Evolutionary conservation across 2,113 vertebrate genomes (phyloP).

Genomic region (Poecilia latipinna): DNA sequence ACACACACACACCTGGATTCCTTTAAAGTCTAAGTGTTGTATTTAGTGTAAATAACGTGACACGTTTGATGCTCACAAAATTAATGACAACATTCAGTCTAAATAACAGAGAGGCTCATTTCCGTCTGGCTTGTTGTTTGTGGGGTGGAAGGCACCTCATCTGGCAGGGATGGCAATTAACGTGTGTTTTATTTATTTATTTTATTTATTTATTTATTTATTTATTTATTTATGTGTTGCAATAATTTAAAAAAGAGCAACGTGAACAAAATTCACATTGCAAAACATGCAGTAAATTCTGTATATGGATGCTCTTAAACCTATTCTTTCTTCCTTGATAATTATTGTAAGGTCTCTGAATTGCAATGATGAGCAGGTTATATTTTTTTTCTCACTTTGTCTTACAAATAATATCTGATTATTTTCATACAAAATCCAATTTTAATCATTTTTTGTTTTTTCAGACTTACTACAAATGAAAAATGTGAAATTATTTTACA

Average conservation of each 20-base stretch:
- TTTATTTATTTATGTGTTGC: neutral
- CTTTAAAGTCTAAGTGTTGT: constrained; percentile 78
- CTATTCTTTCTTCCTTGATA: neutral
- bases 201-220: too few relatives aligned
- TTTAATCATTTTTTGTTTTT: too few relatives aligned
- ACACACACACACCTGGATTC: constrained; percentile 26
- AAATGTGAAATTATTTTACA: too few relatives aligned
- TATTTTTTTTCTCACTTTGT: too few relatives aligned
- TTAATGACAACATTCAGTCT: constrained; percentile 82
- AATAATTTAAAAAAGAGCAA: neutral
- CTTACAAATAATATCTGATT: too few relatives aligned
- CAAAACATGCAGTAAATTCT: neutral
- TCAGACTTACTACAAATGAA: too few relatives aligned
- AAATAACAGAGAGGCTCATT: constrained; percentile 77
- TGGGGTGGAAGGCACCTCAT: constrained; percentile 51
- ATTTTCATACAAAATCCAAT: too few relatives aligned
- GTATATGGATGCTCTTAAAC: neutral
- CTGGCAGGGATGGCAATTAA: constrained; percentile 34
- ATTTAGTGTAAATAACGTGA: constrained; percentile 83
- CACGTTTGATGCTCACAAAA: constrained; percentile 78
- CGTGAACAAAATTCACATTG: neutral
- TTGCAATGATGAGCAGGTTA: too few relatives aligned
- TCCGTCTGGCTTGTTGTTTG: constrained; percentile 65
- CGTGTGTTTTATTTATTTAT: neutral
- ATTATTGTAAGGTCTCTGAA: neutral